These are phyloP conservation scores for Athrips mouffetella DNA, from an alignment of 2,888 invertebrate genomes.

Conservation along the genomic window DNA sequence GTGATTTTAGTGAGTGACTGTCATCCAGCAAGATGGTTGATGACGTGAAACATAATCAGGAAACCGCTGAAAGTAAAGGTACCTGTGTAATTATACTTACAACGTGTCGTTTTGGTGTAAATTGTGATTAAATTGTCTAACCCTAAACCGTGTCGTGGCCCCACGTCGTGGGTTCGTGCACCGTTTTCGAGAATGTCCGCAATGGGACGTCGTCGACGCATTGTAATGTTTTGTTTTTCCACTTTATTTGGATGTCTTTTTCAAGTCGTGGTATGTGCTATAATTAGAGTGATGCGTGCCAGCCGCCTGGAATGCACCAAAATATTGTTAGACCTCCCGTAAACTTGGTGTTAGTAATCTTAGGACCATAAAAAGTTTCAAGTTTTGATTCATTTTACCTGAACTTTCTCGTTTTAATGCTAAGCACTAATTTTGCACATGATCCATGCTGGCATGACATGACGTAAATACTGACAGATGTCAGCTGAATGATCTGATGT, in stretches of 20 bases:
- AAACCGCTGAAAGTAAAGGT: slow-evolving; percentile 77
- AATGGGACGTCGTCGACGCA: slow-evolving; percentile 57
- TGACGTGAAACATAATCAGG: slow-evolving; percentile 75
- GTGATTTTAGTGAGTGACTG: slow-evolving; percentile 72
- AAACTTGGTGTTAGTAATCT: neutral
- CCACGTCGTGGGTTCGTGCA: slow-evolving; percentile 70
- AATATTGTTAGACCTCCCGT: slow-evolving; percentile 36
- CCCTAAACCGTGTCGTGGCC: slow-evolving; percentile 76
- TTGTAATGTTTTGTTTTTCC: slow-evolving; percentile 71
- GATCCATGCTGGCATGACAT: neutral
- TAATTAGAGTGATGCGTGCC: slow-evolving; percentile 65
- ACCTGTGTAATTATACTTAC: slow-evolving; percentile 66
- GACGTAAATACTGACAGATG: slow-evolving; percentile 8
- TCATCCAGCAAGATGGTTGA: slow-evolving; percentile 78
- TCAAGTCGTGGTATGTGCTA: slow-evolving; percentile 74
- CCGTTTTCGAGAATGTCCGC: slow-evolving; percentile 71
- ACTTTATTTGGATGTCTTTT: slow-evolving; percentile 70
- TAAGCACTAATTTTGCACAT: neutral
- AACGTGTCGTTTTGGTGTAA: slow-evolving; percentile 68
- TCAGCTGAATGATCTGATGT: slow-evolving; percentile 7
- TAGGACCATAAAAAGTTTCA: neutral
- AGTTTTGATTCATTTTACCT: neutral
- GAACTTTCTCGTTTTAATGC: neutral
- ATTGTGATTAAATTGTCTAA: slow-evolving; percentile 73
- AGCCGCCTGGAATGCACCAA: slow-evolving; percentile 56